Base-by-base conservation (phyloP, 2,797 vertebrate genomes). In the Knipowitschia caucasica region DNA sequence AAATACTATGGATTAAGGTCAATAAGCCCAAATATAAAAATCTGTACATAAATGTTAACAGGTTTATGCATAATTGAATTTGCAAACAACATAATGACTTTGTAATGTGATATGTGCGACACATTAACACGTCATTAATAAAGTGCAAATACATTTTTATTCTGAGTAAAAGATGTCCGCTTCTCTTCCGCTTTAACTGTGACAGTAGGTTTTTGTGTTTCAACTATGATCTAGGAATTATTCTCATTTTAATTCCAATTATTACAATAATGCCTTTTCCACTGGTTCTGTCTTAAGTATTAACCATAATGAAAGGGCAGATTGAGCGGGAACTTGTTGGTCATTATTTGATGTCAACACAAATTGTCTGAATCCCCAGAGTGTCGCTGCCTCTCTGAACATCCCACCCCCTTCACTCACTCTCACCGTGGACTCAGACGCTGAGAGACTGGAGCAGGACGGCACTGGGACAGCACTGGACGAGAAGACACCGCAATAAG, bases 381-480 rank as follows among this genome's bases (percentile, higher is more conserved):
- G 43, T 4, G 39, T n/a, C 53, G 53, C 47, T 53, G 17, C 53
- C 75, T 61, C 33, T 62, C 45, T 43, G 23, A 67, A 57, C 34
- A 59, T 71, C 66, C 59, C 56, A 72, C 74, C 64, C 66, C 50
- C 67, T 60, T 36, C 56, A 25, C 67, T 50, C 58, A 23, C 59
- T 42, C 77, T 53, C 63, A 45, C 67, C 51, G 34, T 59, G 7
- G 63, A 69, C 64, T 66, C 69, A 73, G 60, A 77, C 67, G 44
- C 67, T 77, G 73, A 74, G 53, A 71, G 56, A 59, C 65, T n/a
- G 71, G 61, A 62, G 64, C 66, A 36, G 59, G 72, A 64, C 72
- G 51, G 56, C 61, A 20, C 47, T 29, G 56, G 67, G 18, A 44
- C 51, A 15, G 10, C 36, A 12, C 36, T 20, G 17, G 50, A 58